Evolutionary conservation across 2,113 vertebrate genomes (phyloP).

Genomic region (Neotoma lepida): DNA sequence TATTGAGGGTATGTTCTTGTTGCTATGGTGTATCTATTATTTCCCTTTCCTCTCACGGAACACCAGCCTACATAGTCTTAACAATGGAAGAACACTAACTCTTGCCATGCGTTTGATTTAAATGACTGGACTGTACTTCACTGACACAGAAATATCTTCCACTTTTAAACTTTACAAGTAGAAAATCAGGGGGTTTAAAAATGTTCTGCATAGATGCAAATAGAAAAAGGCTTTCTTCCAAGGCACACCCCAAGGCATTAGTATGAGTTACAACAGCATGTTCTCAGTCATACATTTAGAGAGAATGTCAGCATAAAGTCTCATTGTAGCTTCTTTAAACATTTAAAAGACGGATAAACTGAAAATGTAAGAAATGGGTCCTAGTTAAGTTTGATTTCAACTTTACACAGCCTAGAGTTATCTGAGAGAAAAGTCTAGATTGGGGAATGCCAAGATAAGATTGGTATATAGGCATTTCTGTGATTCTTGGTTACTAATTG

Average conservation of each 20-base stretch:
- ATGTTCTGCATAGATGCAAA: not conserved
- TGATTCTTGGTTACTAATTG: not conserved
- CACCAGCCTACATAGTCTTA: not conserved
- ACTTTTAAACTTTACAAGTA: not conserved
- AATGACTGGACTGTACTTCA: not conserved
- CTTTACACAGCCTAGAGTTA: not conserved
- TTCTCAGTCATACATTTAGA: not conserved
- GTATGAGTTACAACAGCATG: not conserved
- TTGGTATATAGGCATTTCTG: not conserved
- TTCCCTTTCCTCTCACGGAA: not conserved
- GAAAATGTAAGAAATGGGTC: not conserved
- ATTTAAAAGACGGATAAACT: not conserved
- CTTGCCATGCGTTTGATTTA: not conserved
- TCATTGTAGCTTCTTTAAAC: not conserved
- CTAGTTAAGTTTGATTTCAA: not conserved
- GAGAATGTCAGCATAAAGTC: not conserved
- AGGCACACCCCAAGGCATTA: not conserved
- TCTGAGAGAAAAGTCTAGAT: not conserved
- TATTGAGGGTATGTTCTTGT: not conserved
- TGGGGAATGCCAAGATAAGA: too few relatives aligned
- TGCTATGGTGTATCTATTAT: not conserved
- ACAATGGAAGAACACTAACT: not conserved
- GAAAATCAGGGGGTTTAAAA: not conserved
- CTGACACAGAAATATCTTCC: not conserved
- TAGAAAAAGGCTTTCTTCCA: conserved; percentile 2